Base-by-base conservation (phyloP, 2,888 invertebrate genomes). In the Eupithecia pulchellata region DNA sequence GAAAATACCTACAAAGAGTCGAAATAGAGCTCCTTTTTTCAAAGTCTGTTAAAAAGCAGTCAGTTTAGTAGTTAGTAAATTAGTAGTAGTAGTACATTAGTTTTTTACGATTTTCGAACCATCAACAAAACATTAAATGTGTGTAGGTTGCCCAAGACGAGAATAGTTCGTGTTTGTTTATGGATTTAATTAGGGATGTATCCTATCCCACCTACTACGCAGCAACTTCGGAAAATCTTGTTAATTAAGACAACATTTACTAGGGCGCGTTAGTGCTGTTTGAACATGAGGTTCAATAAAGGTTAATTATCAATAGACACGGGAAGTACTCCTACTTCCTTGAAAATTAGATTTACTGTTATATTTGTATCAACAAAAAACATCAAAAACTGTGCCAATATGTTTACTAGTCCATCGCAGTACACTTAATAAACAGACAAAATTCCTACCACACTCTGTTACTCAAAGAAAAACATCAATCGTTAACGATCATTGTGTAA, bases 401-500 rank as follows among this genome's bases (percentile, higher is more conserved):
- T 8, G 42, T 20, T 20, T 20, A 20, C 47, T 3, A 0, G 20
- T 20, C 47, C 1, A 47, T 2, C 17, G 47, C n/a, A 11, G 3
- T 3, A 8, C 17, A 47, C 8, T 20, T 11, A 47, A 47, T 58
- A 30, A 58, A 58, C 58, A 58, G 17, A 17, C 32, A 9, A 58
- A 58, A 60, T 60, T 60, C 58, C 58, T n/a, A 60, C 58, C 29
- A 32, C 58, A 58, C 27, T 57, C 3, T 6, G 61, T 11, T 32
- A 20, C 20, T 39, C 13, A 55, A 34, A 27, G 42, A 17, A 34
- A 32, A 57, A 66, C 52, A 66, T 52, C 25, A 58, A 68, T 39
- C 55, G 17, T 52, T 55, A 68, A 65, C 47, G 25, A 52, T 68
- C 52, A 62, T 71, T 61, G 69, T 63, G 52, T 70, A 13, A 69